These are phyloP conservation scores for Neoitamus cyanurus DNA, from an alignment of 2,888 invertebrate genomes.

Conservation along the genomic window DNA sequence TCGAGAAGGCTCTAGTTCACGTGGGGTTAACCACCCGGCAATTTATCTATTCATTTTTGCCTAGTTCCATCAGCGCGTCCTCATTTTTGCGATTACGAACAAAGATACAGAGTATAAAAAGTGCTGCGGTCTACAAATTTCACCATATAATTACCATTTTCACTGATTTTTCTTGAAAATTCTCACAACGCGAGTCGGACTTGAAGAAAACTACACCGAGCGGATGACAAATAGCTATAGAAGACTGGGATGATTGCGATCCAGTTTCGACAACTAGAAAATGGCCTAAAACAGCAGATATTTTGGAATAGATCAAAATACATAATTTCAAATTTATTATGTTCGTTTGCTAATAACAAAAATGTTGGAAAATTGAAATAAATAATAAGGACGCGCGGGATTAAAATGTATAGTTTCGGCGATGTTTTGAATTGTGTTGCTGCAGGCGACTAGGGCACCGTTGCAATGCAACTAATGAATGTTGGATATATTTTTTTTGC, in stretches of 20 bases:
- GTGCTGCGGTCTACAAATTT: neutral
- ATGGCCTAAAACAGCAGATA: neutral
- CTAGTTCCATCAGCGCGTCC: neutral
- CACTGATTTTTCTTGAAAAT: neutral
- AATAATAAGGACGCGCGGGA: too few relatives aligned
- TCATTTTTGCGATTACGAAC: neutral
- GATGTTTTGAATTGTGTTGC: too few relatives aligned
- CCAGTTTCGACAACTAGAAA: neutral
- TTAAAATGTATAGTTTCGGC: too few relatives aligned
- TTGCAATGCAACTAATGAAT: too few relatives aligned
- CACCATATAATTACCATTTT: conserved; percentile 6
- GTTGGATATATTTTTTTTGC: too few relatives aligned
- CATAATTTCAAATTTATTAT: neutral
- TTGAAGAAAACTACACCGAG: neutral
- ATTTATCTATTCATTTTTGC: neutral
- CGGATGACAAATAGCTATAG: neutral
- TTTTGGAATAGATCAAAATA: neutral
- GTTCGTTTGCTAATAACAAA: too few relatives aligned
- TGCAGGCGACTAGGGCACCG: too few relatives aligned
- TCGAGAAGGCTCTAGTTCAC: conserved; percentile 3
- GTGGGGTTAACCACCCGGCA: conserved; percentile 30
- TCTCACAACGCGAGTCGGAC: neutral
- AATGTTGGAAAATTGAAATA: too few relatives aligned
- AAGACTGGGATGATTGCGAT: conserved; percentile 7
- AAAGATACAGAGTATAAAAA: neutral